Evolutionary conservation across 2,113 vertebrate genomes (phyloP).

Genomic region (Dromaius novaehollandiae): DNA sequence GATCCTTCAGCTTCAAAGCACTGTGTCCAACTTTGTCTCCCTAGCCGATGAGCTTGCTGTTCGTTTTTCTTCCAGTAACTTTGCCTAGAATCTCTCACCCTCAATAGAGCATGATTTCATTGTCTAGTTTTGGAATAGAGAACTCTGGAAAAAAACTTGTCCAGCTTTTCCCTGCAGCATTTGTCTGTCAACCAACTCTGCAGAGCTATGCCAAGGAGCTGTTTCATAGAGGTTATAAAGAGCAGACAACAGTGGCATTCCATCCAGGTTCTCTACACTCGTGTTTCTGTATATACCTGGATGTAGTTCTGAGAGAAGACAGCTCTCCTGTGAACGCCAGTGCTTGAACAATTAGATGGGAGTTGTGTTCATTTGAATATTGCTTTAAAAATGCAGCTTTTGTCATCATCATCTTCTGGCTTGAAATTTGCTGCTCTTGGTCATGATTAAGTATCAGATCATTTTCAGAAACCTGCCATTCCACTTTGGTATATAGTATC

Average conservation of each 20-base stretch:
- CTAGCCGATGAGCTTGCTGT: background rate
- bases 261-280: background rate
- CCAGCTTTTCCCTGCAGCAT: background rate
- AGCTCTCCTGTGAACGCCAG: background rate
- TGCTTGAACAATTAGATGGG: background rate
- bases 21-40: background rate
- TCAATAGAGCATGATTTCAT: background rate
- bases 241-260: background rate
- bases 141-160: background rate
- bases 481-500: background rate
- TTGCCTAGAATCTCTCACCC: background rate
- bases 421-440: background rate
- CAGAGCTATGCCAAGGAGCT: background rate
- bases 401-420: background rate
- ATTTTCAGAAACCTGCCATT: background rate
- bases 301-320: background rate
- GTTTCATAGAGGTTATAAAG: background rate
- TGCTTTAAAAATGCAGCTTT: background rate
- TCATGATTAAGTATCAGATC: background rate
- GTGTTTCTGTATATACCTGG: background rate
- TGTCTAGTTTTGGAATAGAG: background rate
- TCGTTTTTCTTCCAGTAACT: background rate
- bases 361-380: background rate
- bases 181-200: background rate
- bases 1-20: background rate